Evolutionary conservation across 1,140 invertebrate genomes (phyloP), one percentile per base, ranked within the genome.

Genomic region (Lutraria rhynchaena): DNA sequence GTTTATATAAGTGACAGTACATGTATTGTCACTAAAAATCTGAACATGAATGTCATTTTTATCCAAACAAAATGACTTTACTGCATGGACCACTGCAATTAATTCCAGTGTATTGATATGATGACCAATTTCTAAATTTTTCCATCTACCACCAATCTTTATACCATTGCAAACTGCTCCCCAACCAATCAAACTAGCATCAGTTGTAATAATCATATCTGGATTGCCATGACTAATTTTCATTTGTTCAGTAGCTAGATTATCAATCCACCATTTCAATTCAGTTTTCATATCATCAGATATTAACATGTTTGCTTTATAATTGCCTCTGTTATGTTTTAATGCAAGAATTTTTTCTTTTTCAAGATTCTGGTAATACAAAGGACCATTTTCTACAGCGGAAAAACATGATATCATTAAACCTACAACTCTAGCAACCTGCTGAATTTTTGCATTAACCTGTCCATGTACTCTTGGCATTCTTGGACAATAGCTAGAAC

Each of bases 401-500:
- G 69, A 55, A 55, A 71, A 71, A 37, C 7, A 29, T n/a, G 69
- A 71, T 13, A 55, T 29, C 69, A 71, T 55, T n/a, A 71, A 35
- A 53, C 49, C 44, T 22, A 76, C 5, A 53, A 31, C 46, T 24
- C 33, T n/a, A 13, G n/a, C 37, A 37, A 55, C 3, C 29, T 53
- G 9, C 33, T 29, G 17, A 35, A 53, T 24, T 31, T n/a, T 53
- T 31, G 1, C n/a, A 49, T 71, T 9, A 9, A 15, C 49, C 15
- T 17, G 9, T 55, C 27, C 15, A 55, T n/a, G 33, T 55, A 55
- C 1, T 71, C 41, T 27, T 53, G 27, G 69, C 69, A 71, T 33
- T 13, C 53, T 27, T 53, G 22, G 33, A 71, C 31, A 53, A 84
- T 76, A 46, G 61, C 61, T 55, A 63, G 3, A 33, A 65, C 44